phyloP scores from a whole-genome alignment of 2,797 vertebrate genomes.

The Rhinatrema bivittatum region DNA sequence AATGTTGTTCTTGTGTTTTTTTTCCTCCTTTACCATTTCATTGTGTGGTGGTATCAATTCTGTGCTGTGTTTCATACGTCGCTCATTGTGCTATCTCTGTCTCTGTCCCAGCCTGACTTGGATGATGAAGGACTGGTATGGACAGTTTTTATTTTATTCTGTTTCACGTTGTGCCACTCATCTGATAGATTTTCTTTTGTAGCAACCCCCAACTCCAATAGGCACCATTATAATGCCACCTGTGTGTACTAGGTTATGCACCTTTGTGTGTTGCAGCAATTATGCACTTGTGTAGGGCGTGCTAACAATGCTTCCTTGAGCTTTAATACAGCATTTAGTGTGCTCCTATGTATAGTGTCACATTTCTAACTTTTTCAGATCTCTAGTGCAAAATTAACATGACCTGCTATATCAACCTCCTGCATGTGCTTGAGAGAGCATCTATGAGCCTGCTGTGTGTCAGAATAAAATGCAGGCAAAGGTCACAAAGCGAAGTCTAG shows the following conservation, averaged over 20 bases:
- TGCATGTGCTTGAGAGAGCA: neutral
- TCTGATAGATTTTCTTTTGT: fast-evolving
- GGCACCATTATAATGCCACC: too few species aligned
- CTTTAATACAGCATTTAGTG: too few species aligned
- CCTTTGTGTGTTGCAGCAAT: too few species aligned
- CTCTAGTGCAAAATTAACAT: too few species aligned
- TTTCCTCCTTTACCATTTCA: neutral
- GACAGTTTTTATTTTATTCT: slow-evolving; percentile 48
- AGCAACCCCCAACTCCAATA: neutral
- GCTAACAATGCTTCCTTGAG: too few species aligned
- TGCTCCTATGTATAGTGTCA: too few species aligned
- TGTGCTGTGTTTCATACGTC: slow-evolving; percentile 47
- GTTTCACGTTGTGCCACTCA: slow-evolving; percentile 1
- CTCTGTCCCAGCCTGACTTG: slow-evolving; percentile 72
- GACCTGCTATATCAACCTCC: neutral
- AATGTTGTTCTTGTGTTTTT: too few species aligned
- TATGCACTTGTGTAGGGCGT: too few species aligned
- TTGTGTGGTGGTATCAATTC: neutral
- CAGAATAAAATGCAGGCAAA: too few species aligned
- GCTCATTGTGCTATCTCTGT: slow-evolving; percentile 56
- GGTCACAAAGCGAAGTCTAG: too few species aligned
- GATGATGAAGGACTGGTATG: slow-evolving; percentile 88
- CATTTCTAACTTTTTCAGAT: too few species aligned
- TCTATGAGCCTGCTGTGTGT: neutral
- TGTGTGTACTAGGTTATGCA: too few species aligned